A percentile compares a stretch with the other conserved stretches of the same genome.
Evolutionary conservation across 2,888 invertebrate species (phyloP).

Genomic region (Xiphydria camelus): DNA sequence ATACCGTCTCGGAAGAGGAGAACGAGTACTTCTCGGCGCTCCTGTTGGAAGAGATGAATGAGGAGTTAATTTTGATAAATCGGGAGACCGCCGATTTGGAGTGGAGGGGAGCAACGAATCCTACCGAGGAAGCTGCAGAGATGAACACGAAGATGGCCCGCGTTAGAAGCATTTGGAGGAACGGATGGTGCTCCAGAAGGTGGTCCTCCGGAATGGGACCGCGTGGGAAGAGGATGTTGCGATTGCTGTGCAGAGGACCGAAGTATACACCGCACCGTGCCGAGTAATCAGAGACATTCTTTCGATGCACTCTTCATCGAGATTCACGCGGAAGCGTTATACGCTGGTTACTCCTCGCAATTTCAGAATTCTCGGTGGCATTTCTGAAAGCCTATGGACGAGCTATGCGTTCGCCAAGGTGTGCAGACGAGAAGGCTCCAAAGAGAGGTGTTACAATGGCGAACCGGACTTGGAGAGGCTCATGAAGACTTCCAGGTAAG

Average conservation of each 20-base stretch:
- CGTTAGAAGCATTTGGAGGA: slow-evolving; percentile 23
- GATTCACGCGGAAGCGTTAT: too few relatives aligned
- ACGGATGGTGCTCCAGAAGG: slow-evolving; percentile 24
- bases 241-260: slow-evolving; percentile 68
- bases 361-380: slow-evolving; percentile 56
- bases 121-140: slow-evolving; percentile 16
- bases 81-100: slow-evolving; percentile 25
- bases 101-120: slow-evolving; percentile 26
- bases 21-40: not conserved
- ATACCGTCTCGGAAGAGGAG: not conserved
- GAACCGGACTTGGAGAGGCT: slow-evolving; percentile 67
- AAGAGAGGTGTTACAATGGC: slow-evolving; percentile 61
- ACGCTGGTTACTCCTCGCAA: too few relatives aligned
- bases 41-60: slow-evolving; percentile 20
- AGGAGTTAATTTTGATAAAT: slow-evolving; percentile 26
- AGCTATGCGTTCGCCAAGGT: slow-evolving; percentile 65
- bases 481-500: slow-evolving; percentile 56
- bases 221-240: slow-evolving; percentile 60
- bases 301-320: slow-evolving; percentile 31
- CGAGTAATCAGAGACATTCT: slow-evolving; percentile 55
- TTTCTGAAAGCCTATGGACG: slow-evolving; percentile 63
- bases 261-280: slow-evolving; percentile 62
- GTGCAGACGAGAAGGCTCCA: slow-evolving; percentile 28
- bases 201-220: slow-evolving; percentile 11
- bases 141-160: slow-evolving; percentile 19